Evolutionary conservation across 1,140 invertebrate species (phyloP).

Genomic region (Trissolcus basalis): DNA sequence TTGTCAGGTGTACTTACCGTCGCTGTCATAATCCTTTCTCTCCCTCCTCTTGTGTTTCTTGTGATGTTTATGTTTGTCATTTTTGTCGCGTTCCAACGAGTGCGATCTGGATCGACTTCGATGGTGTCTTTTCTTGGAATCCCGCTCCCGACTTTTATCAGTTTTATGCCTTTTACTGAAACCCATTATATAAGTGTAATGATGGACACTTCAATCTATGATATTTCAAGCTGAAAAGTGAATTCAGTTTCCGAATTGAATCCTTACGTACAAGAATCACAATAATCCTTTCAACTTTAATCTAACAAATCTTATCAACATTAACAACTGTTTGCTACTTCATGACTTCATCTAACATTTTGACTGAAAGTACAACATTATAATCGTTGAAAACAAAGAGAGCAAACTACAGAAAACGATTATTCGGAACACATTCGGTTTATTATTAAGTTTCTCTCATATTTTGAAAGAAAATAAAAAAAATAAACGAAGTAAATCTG

Average conservation of each 20-base stretch:
- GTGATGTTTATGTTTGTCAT: conserved; percentile 78
- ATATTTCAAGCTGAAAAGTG: no score
- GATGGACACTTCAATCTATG: conserved; percentile 22
- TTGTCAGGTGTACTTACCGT: conserved; percentile 72
- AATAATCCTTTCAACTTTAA: conserved; percentile 1
- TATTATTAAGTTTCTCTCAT: no score
- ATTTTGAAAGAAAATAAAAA: no score
- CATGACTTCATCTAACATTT: no score
- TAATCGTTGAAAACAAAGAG: no score
- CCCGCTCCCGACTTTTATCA: conserved; percentile 75
- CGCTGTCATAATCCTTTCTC: conserved; percentile 78
- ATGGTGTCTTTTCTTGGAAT: conserved; percentile 76
- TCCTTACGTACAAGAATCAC: conserved; percentile 23
- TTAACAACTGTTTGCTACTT: no score
- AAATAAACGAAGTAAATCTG: no score
- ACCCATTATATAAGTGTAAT: conserved; percentile 72
- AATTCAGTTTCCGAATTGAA: conserved; percentile 13
- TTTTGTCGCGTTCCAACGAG: conserved; percentile 73
- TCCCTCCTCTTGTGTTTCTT: conserved; percentile 80
- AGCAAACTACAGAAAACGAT: no score
- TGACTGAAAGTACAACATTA: no score
- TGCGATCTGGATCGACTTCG: conserved; percentile 75
- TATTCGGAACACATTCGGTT: no score
- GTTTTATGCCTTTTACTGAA: conserved; percentile 78
- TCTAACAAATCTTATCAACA: no score